Evolutionary conservation across 2,113 vertebrate genomes (phyloP), one percentile per base, ranked within the genome.

Genomic region (Bathybates hornii): DNA sequence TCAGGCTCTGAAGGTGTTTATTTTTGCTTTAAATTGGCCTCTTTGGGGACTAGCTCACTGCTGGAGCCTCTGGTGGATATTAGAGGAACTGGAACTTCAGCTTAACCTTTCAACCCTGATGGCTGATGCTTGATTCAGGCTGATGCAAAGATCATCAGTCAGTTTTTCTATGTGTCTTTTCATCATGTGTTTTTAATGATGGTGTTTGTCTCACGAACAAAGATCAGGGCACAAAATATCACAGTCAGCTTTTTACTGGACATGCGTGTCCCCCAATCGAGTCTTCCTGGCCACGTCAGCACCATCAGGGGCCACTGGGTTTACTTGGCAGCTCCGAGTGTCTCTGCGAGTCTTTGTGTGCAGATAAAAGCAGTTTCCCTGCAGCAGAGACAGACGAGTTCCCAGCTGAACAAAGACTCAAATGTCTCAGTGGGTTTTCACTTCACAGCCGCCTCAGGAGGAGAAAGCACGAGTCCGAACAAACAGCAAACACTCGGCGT

Each of bases 351-450:
- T 86, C 83, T 84, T 76, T 86, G 85, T 86, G 73, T 88, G 79
- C 83, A 83, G 27, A 87, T 87, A 34, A 91, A 89, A 90, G 36
- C 63, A 56, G 63, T 59, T 83, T 48, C 61, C 56, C 48, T 50
- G 54, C 36, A 17, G 80, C 52, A 52, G 53, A 83, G 92, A 93
- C 86, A 76, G 81, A 91, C n/a, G 66, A 81, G 76, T 53, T 80
- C 78, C 73, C 94, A 95, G 95, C 95, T 95, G 95, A 95, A 94
- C 88, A 94, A 95, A 95, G 95, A 94, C 57, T 53, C 48, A 14
- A 13, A 50, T n/a, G 66, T 80, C 83, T 87, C 76, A 80, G 76
- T 71, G 66, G 88, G 82, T 86, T 80, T 83, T 80, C 83, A 36
- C 68, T 59, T 54, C 76, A 71, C 17, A 79, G 87, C 53, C 34